Base-by-base conservation (phyloP, 92 coral and sea anemone genomes). In the Virgularia gustaviana region DNA sequence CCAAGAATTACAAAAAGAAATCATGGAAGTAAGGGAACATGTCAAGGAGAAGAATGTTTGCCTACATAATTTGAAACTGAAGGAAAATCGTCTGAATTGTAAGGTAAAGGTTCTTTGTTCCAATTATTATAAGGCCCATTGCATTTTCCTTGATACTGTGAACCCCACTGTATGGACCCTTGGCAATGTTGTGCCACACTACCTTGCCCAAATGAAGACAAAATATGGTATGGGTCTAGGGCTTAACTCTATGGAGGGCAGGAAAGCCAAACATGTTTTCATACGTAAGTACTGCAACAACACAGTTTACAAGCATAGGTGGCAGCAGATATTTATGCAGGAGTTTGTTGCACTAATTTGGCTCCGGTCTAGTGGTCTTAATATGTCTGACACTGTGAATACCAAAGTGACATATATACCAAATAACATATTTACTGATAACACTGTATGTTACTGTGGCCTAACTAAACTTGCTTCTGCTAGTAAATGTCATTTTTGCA, bases 131-230 rank as follows among this genome's bases (percentile, higher is more conserved):
- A 73, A 49, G 12, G 57, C 41, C 20, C 45, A 73, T 63, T 73
- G 79, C 36, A 38, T 73, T 9, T 73, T 56, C 16, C 54, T 37
- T 19, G 7, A 47, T 8, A 8, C 5, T 19, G 57, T 57, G 1
- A 57, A 58, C 52, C 79, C 70, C n/a, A 73, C 79, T 12, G 79
- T 73, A 25, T 73, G 79, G 79, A 57, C 68, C 57, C 33, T 73
- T 57, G 70, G 78, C 36, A 31, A 73, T 37, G 44, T 73, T 2
- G 78, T 56, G 5, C 78, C 78, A 22, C 66, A 43, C 2, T 55
- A 73, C 62, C 36, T 63, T 6, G 30, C 6, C 2, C 66, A 73
- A 44, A 73, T 73, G 78, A 73, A 73, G 56, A 22, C 31, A 10
- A 73, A 38, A 57, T 59, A 73, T 73, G 79, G 70, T 4, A 24